These are phyloP conservation scores for Fukomys damarensis DNA, from an alignment of 2,113 vertebrate species.

Conservation along the genomic window DNA sequence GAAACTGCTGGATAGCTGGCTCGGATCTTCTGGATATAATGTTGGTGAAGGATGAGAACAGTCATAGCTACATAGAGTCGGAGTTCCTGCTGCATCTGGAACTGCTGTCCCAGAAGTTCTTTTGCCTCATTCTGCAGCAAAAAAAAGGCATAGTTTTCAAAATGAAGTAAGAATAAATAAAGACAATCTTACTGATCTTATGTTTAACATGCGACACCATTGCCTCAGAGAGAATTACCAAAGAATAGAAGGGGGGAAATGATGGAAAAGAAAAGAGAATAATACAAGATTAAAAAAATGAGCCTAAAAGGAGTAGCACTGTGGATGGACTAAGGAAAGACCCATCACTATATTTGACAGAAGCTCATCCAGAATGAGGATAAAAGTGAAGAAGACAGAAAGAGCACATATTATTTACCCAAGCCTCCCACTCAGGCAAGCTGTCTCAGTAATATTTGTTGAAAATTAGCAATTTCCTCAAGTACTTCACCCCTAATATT, in stretches of 20 bases:
- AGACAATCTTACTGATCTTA: slow-evolving; percentile 94
- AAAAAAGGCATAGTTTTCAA: slow-evolving; percentile 92
- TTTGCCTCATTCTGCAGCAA: slow-evolving; percentile 90
- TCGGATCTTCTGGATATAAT: slow-evolving; percentile 70
- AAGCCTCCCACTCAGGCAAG: slow-evolving; percentile 89
- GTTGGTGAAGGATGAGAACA: slow-evolving; percentile 51
- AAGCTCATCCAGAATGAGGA: slow-evolving; percentile 89
- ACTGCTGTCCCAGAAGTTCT: slow-evolving; percentile 88
- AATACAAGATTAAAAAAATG: slow-evolving; percentile 80
- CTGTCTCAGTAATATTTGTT: slow-evolving; percentile 86
- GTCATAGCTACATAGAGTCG: slow-evolving; percentile 69
- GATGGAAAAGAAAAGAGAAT: slow-evolving; percentile 89
- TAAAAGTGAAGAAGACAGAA: slow-evolving; percentile 93
- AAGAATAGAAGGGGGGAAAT: slow-evolving; percentile 94
- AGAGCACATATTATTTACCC: slow-evolving; percentile 87
- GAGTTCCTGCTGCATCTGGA: slow-evolving; percentile 89
- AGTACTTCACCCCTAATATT: slow-evolving; percentile 83
- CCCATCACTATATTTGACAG: slow-evolving; percentile 94
- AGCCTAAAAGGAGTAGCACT: slow-evolving; percentile 83
- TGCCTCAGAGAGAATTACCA: slow-evolving; percentile 93
- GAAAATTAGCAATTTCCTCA: slow-evolving; percentile 85
- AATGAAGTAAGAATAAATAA: slow-evolving; percentile 86
- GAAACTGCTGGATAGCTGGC: slow-evolving; percentile 34
- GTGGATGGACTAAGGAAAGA: slow-evolving; percentile 90
- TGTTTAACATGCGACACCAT: slow-evolving; percentile 93